These are phyloP conservation scores for Anoplolepis gracilipes DNA, from an alignment of 1,140 invertebrate genomes.

Conservation along the genomic window DNA sequence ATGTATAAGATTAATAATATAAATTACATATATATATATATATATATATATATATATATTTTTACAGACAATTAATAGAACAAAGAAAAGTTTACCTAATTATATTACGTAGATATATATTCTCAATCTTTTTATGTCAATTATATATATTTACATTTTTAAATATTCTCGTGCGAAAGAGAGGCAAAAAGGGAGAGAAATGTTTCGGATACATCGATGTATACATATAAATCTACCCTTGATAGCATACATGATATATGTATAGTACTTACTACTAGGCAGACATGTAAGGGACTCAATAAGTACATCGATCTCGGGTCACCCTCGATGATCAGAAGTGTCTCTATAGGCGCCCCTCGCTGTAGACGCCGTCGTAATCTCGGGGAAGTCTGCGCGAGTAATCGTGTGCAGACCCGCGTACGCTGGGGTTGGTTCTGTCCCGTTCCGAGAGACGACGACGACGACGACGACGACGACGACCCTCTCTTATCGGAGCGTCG, in stretches of 20 bases:
- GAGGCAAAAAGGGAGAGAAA: too few species aligned
- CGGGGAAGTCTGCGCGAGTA: conserved; percentile 55
- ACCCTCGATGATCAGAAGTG: conserved; percentile 30
- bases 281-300: conserved; percentile 15
- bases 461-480: conserved; percentile 44
- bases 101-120: not conserved
- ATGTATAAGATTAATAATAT: not conserved
- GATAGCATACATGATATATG: not conserved
- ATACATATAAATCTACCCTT: not conserved
- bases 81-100: not conserved
- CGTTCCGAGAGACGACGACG: conserved; percentile 37
- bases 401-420: conserved; percentile 30
- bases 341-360: not conserved
- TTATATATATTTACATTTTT: too few species aligned
- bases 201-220: too few species aligned
- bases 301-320: conserved; percentile 24
- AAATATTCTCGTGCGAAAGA: too few species aligned
- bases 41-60: too few species aligned
- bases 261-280: conserved; percentile 4
- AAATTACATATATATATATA: not conserved
- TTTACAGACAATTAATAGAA: not conserved
- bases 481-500: conserved; percentile 66
- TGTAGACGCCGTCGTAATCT: conserved; percentile 35
- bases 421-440: not conserved
- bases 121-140: not conserved